These are phyloP conservation scores for Mesaphorura yosii DNA, from an alignment of 1,140 invertebrate species.

Conservation along the genomic window DNA sequence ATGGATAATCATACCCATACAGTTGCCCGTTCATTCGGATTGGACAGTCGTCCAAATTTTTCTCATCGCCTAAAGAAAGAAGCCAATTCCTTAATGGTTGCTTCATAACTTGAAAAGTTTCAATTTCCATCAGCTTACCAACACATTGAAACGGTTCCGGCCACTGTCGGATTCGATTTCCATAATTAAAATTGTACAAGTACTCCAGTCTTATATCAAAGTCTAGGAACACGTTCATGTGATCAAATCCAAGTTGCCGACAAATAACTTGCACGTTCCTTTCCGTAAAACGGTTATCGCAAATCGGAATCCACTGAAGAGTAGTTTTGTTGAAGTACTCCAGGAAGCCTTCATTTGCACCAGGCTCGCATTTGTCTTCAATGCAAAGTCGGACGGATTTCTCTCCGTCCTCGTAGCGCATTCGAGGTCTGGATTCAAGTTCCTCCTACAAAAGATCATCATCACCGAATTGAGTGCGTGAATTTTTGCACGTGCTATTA, in stretches of 20 bases:
- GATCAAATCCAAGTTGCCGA: slow-evolving; percentile 78
- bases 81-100: neutral
- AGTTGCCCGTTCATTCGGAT: slow-evolving; percentile 78
- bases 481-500: no score
- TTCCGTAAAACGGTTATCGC: slow-evolving; percentile 87
- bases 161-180: slow-evolving; percentile 82
- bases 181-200: slow-evolving; percentile 61
- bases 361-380: slow-evolving; percentile 34
- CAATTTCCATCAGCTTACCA: slow-evolving; percentile 39
- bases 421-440: slow-evolving; percentile 10
- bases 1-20: slow-evolving; percentile 69
- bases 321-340: slow-evolving; percentile 92
- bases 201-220: slow-evolving; percentile 68
- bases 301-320: slow-evolving; percentile 90
- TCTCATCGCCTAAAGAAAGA: slow-evolving; percentile 61
- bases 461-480: neutral
- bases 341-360: slow-evolving; percentile 51
- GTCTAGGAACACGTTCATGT: slow-evolving; percentile 73
- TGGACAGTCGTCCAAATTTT: slow-evolving; percentile 69
- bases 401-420: slow-evolving; percentile 7
- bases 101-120: neutral
- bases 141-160: slow-evolving; percentile 72
- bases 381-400: slow-evolving; percentile 34
- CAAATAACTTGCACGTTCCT: slow-evolving; percentile 91
- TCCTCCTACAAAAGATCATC: slow-evolving; percentile 10